Percentiles rank a stretch among this genome's conserved stretches.
Evolutionary conservation across 1,140 invertebrate genomes (phyloP).

Genomic region (Leucophenga varia): DNA sequence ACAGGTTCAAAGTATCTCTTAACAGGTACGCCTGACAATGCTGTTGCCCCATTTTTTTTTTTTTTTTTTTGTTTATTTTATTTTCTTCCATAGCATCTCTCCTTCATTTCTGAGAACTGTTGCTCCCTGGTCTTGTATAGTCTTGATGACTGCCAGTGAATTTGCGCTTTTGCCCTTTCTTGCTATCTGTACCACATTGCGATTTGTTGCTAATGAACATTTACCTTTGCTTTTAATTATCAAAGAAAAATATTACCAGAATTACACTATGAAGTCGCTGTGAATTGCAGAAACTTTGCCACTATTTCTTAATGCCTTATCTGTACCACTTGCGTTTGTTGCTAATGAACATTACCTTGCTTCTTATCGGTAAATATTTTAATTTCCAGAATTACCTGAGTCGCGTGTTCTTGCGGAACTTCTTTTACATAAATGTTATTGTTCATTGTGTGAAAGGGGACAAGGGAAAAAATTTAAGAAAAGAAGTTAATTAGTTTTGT

Average conservation of each 20-base stretch:
- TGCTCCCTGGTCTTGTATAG: background rate
- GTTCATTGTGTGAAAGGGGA: too few species aligned
- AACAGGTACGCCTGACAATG: conserved; percentile 38
- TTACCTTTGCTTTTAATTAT: conserved; percentile 39
- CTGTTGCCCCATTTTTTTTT: too few species aligned
- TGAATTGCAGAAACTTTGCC: conserved; percentile 21
- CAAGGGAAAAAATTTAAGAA: conserved; percentile 11
- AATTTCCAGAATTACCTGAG: too few species aligned
- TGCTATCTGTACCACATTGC: too few species aligned
- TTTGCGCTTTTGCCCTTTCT: conserved; percentile 1
- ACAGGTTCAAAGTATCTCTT: conserved; percentile 53
- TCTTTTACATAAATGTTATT: too few species aligned
- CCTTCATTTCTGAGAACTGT: conserved; percentile 3
- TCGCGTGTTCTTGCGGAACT: too few species aligned
- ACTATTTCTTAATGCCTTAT: too few species aligned
- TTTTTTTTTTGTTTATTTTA: too few species aligned
- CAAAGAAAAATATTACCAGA: conserved; percentile 41
- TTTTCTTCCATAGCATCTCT: too few species aligned
- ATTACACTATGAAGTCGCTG: conserved; percentile 17
- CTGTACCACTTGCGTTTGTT: too few species aligned
- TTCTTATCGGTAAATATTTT: too few species aligned
- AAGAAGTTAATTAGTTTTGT: conserved; percentile 47
- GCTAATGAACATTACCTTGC: too few species aligned
- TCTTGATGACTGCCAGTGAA: background rate
- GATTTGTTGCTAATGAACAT: background rate